These are phyloP conservation scores for Deroplatys truncata DNA, from an alignment of 2,888 invertebrate species.

Conservation along the genomic window DNA sequence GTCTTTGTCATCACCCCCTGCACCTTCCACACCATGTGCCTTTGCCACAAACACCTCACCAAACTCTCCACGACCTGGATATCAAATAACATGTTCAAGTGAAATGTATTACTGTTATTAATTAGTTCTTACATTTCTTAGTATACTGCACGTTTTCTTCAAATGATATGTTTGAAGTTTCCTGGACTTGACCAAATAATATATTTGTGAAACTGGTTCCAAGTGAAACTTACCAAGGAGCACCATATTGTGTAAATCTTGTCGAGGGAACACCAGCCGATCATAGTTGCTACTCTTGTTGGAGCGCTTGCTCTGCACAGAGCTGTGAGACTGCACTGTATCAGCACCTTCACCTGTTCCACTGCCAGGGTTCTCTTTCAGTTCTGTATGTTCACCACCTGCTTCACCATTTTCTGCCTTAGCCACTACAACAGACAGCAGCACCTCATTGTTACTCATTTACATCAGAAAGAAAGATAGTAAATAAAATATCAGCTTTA, in stretches of 20 bases:
- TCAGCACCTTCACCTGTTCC: slow-evolving; percentile 60
- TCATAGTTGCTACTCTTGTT: slow-evolving; percentile 63
- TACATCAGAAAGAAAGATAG: no score
- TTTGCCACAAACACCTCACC: slow-evolving; percentile 84
- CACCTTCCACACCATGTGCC: slow-evolving; percentile 45
- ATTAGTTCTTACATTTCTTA: neutral
- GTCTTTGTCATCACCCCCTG: slow-evolving; percentile 39
- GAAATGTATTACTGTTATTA: neutral
- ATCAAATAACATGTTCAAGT: neutral
- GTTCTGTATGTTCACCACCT: slow-evolving; percentile 49
- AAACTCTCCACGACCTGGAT: slow-evolving; percentile 80
- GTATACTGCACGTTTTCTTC: neutral
- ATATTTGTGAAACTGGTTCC: neutral
- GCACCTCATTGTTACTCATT: neutral
- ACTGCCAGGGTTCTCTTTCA: slow-evolving; percentile 55
- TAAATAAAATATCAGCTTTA: neutral
- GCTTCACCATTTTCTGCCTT: slow-evolving; percentile 61
- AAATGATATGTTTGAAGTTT: no score
- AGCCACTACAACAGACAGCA: slow-evolving; percentile 45
- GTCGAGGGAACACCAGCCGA: slow-evolving; percentile 68
- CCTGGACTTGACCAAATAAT: no score
- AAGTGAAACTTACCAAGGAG: slow-evolving; percentile 45
- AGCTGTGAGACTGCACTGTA: slow-evolving; percentile 57
- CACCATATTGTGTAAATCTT: slow-evolving; percentile 59
- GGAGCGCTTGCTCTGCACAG: slow-evolving; percentile 58